Base-by-base conservation (phyloP, 2,113 vertebrate species). In the Scomber scombrus region DNA sequence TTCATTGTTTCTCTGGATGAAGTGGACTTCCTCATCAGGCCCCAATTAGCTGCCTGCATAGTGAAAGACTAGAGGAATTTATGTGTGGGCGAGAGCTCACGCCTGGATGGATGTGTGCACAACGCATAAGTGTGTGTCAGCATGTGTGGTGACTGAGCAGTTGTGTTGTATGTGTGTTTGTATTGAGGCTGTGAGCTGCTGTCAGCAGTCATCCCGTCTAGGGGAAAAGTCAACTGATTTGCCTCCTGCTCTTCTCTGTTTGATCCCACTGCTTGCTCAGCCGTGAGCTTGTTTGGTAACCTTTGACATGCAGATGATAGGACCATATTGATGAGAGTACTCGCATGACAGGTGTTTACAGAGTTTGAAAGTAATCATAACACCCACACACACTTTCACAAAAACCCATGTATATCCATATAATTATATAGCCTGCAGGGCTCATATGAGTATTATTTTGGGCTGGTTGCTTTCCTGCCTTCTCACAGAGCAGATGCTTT, bases 231-330 rank as follows among this genome's bases (percentile, higher is more conserved):
- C 80, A 85, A 88, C 72, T 83, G 88, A 86, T 92, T 85, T 88
- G 80, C 80, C 80, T 88, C 61, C 68, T 77, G 84, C 77, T 86
- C 89, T 65, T 47, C 70, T 60, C 54, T 81, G 79, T 91, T 88
- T 89, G 91, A 88, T 88, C 82, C 72, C n/a, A 19, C 80, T 85
- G 85, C 79, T 85, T 73, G 84, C 87, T 87, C 71, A 85, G 74
- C 84, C 82, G 15, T 73, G 60, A 74, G 80, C 81, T 70, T 86
- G 78, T 89, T 88, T 88, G 66, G 75, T 87, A 78, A 91, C 91
- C 87, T 85, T 84, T 85, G 75, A 87, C 87, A 79, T 34, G 63
- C 71, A 83, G 75, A 90, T 90, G 85, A 91, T 85, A 16, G 81
- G 70, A 58, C n/a, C 68, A 47, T 71, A 81, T 75, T 83, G 86